Evolutionary conservation across 2,797 vertebrate species (phyloP).

Genomic region (Xiphorhynchus erythropygius): DNA sequence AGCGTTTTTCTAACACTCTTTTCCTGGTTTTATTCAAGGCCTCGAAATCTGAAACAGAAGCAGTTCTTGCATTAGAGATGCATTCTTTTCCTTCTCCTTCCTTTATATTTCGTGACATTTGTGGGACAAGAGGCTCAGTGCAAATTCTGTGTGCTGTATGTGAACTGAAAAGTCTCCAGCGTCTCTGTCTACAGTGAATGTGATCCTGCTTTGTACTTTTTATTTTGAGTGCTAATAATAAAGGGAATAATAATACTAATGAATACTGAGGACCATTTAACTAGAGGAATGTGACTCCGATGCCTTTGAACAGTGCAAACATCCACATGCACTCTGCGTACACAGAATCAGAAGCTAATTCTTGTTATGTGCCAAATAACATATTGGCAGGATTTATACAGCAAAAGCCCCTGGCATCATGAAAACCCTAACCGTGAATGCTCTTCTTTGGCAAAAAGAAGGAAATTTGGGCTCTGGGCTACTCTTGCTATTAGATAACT

Average conservation of each 20-base stretch:
- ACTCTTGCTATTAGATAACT: constrained; percentile 61
- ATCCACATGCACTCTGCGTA: background rate
- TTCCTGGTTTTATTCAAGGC: background rate
- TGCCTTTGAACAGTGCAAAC: constrained; percentile 23
- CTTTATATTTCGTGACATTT: background rate
- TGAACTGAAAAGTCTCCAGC: background rate
- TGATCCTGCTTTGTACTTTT: background rate
- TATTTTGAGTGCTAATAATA: background rate
- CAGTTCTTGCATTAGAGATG: background rate
- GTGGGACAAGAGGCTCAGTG: background rate
- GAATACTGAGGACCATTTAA: background rate
- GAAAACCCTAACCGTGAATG: constrained; percentile 55
- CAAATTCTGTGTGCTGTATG: accelerated
- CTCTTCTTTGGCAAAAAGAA: constrained; percentile 52
- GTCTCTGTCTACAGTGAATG: background rate
- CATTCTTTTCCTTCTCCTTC: background rate
- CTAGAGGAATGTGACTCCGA: background rate
- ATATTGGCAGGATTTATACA: constrained; percentile 53
- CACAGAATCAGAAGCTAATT: constrained; percentile 31
- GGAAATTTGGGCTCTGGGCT: constrained; percentile 46
- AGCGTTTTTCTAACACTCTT: background rate
- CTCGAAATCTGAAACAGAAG: background rate
- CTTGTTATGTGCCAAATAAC: constrained; percentile 37
- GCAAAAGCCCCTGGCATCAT: constrained; percentile 50
- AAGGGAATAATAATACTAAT: background rate